Percentiles rank a stretch among this genome's conserved stretches.
phyloP scores from a whole-genome alignment of 2,888 invertebrate species.

The Rhingia campestris region DNA sequence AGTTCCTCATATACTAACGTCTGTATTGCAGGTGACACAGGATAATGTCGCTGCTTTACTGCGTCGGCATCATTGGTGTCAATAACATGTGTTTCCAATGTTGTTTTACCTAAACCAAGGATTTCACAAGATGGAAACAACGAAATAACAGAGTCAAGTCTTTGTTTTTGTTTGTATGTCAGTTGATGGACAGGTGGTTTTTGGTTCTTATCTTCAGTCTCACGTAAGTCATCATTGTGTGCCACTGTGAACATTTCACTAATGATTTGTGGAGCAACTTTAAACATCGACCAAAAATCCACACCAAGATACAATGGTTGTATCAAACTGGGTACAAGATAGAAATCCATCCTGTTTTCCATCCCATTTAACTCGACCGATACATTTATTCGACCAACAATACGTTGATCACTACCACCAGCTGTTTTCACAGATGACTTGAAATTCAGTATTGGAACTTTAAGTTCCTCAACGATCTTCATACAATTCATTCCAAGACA shows the following conservation, averaged over 20 bases:
- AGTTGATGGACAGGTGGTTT: no score
- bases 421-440: neutral
- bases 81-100: slow-evolving; percentile 50
- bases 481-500: neutral
- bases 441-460: neutral
- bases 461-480: neutral
- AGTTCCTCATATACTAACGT: slow-evolving; percentile 74
- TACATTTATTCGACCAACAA: no score
- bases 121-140: neutral
- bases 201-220: no score
- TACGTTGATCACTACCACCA: neutral
- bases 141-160: neutral
- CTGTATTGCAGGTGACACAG: slow-evolving; percentile 65
- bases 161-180: neutral
- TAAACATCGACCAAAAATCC: no score
- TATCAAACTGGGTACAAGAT: neutral
- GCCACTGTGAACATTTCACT: no score
- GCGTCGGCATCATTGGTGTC: slow-evolving; percentile 52
- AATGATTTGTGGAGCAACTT: no score
- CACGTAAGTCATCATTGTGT: no score
- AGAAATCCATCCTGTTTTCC: neutral
- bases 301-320: no score
- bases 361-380: neutral
- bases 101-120: slow-evolving; percentile 43
- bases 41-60: slow-evolving; percentile 67